Evolutionary conservation across 1,140 invertebrate species (phyloP), one percentile per base, ranked within the genome.

Genomic region (Anadara kagoshimensis): DNA sequence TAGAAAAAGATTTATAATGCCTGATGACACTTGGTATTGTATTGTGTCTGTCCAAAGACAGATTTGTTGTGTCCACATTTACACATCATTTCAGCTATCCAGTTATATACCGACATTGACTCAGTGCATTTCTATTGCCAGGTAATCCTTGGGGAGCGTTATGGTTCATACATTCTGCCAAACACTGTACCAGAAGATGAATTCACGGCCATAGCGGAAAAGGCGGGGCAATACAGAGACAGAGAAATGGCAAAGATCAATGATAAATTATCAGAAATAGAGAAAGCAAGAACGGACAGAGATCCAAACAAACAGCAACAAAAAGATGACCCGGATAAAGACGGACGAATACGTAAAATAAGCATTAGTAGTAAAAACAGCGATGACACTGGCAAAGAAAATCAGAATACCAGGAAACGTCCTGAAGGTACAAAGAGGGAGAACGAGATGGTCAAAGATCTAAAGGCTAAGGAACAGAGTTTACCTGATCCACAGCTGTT

Each of bases 91-190:
- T n/a, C n/a, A n/a, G n/a, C n/a, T n/a, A n/a, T n/a, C n/a, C n/a
- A n/a, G n/a, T n/a, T n/a, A n/a, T n/a, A n/a, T n/a, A n/a, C n/a
- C n/a, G n/a, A n/a, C n/a, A n/a, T n/a, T n/a, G n/a, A n/a, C n/a
- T n/a, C n/a, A n/a, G n/a, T n/a, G n/a, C n/a, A n/a, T n/a, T n/a
- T n/a, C n/a, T n/a, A n/a, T 69, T 63, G 43, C 0, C 79, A 95
- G 92, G 95, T 97, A 26, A 97, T 99, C 85, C 90, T 98, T 1
- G 97, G 97, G 0, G 97, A 99, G 90, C 98, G 98, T 87, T 99
- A 98, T 88, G 98, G 98, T 4, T 97, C 98, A 82, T 92, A 96
- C n/a, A 95, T 97, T 14, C 96, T 99, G 77, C 97, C 97, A 12
- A 96, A 96, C 0, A 95, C 95, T 83, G 96, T 89, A 29, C 80